Percentiles rank a stretch among this genome's conserved stretches.
phyloP scores from a whole-genome alignment of 2,888 invertebrate genomes.

The Drosophila fungiperda region DNA sequence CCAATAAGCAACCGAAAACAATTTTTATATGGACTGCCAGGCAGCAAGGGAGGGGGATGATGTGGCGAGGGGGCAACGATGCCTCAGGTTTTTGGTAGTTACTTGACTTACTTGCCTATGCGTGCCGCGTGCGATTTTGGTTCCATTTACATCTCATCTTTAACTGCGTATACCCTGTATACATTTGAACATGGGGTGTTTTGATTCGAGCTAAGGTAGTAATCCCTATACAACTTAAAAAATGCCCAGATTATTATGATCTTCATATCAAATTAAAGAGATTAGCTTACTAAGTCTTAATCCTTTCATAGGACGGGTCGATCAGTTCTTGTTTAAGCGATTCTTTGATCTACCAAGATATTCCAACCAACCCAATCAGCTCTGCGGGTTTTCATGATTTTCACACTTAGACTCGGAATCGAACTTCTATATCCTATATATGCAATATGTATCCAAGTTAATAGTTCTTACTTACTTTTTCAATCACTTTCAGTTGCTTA shows the following conservation, averaged over 20 bases:
- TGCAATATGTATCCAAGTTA: neutral
- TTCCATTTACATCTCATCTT: constrained; percentile 43
- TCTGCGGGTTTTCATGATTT: too few relatives aligned
- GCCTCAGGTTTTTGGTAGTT: constrained; percentile 3
- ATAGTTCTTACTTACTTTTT: neutral
- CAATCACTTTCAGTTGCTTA: neutral
- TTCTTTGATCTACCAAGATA: too few relatives aligned
- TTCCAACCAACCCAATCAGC: too few relatives aligned
- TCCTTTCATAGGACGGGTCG: too few relatives aligned
- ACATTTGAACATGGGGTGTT: neutral
- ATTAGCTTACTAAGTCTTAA: too few relatives aligned
- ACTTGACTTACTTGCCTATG: constrained; percentile 59
- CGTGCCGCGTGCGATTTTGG: constrained; percentile 64
- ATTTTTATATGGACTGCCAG: constrained; percentile 63
- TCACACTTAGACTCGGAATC: too few relatives aligned
- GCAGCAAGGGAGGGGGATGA: neutral
- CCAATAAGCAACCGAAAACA: constrained; percentile 78
- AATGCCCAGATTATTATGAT: too few relatives aligned
- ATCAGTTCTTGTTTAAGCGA: too few relatives aligned
- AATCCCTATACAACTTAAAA: rapidly evolving
- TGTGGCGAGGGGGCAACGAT: neutral
- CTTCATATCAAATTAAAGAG: too few relatives aligned
- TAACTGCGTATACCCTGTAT: constrained; percentile 10
- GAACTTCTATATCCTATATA: too few relatives aligned
- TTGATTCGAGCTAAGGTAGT: too few relatives aligned